phyloP scores from a whole-genome alignment of 2,113 vertebrate species.

The Piprites chloris region DNA sequence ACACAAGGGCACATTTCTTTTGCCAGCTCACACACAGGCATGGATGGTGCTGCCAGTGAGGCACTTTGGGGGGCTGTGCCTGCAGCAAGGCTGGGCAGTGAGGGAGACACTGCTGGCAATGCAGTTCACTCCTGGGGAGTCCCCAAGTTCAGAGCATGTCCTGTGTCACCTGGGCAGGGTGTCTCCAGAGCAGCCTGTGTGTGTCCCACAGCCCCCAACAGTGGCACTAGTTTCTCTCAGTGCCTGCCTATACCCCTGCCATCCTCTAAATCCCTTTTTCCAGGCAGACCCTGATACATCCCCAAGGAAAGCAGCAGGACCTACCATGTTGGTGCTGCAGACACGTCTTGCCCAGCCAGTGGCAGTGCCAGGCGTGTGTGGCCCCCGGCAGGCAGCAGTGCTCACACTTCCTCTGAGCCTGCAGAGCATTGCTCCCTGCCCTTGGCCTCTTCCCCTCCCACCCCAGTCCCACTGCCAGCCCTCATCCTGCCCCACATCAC shows the following conservation, averaged over 20 bases:
- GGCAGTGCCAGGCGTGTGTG: background rate
- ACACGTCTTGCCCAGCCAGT: background rate
- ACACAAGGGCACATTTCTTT: background rate
- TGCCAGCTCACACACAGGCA: background rate
- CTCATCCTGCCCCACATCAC: background rate
- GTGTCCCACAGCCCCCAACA: accelerated
- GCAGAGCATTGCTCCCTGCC: background rate
- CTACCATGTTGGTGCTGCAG: background rate
- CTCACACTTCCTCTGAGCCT: background rate
- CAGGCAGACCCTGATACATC: background rate
- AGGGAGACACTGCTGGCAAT: too few relatives aligned
- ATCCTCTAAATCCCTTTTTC: background rate
- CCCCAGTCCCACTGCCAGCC: background rate
- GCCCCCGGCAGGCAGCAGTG: background rate
- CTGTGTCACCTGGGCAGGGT: accelerated
- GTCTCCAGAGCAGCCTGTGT: accelerated
- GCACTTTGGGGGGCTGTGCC: background rate
- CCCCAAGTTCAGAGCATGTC: background rate
- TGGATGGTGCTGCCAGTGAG: accelerated
- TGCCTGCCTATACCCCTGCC: background rate
- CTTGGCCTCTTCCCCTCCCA: slow-evolving; percentile 17
- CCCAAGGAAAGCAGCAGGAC: background rate
- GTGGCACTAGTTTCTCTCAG: background rate
- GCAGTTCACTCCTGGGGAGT: background rate
- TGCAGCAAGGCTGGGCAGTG: background rate